Conservation (phyloP, 2,797 vertebrate species). For the Chelidonichthys spinosus region DNA sequence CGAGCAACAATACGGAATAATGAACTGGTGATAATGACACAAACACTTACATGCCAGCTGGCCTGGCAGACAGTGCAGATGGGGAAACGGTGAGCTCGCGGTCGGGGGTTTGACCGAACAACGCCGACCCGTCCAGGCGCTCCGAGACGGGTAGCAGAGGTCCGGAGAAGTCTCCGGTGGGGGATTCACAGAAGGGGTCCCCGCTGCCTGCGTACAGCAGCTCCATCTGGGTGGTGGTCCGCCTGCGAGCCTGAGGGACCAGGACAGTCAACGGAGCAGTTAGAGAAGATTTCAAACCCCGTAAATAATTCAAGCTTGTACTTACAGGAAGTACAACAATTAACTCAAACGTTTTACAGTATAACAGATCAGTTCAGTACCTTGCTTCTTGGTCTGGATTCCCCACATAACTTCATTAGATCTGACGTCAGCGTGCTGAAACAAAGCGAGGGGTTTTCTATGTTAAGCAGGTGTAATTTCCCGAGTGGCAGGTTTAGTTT, state of each 20-base stretch:
- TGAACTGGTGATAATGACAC: not conserved
- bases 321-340: not conserved
- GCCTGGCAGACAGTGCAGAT: slow-evolving; percentile 86
- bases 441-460: slow-evolving; percentile 8
- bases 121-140: slow-evolving; percentile 79
- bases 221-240: slow-evolving; percentile 98
- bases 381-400: slow-evolving; percentile 93
- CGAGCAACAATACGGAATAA: not conserved
- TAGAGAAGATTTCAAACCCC: not conserved
- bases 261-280: slow-evolving; percentile 4
- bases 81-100: slow-evolving; percentile 83
- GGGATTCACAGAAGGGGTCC: slow-evolving; percentile 84
- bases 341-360: not conserved
- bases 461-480: not conserved
- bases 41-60: slow-evolving; percentile 89
- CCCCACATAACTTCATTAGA: slow-evolving; percentile 95
- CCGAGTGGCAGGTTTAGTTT: not conserved
- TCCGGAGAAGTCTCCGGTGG: slow-evolving; percentile 84
- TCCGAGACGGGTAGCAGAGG: slow-evolving; percentile 83
- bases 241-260: slow-evolving; percentile 89
- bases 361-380: slow-evolving; percentile 72
- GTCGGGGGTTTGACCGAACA: slow-evolving; percentile 81
- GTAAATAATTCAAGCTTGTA: not conserved
- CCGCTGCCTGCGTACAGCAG: slow-evolving; percentile 92
- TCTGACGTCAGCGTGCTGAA: slow-evolving; percentile 92